These are phyloP conservation scores for Xylocopa sonorina DNA, from an alignment of 1,140 invertebrate species.

Conservation along the genomic window DNA sequence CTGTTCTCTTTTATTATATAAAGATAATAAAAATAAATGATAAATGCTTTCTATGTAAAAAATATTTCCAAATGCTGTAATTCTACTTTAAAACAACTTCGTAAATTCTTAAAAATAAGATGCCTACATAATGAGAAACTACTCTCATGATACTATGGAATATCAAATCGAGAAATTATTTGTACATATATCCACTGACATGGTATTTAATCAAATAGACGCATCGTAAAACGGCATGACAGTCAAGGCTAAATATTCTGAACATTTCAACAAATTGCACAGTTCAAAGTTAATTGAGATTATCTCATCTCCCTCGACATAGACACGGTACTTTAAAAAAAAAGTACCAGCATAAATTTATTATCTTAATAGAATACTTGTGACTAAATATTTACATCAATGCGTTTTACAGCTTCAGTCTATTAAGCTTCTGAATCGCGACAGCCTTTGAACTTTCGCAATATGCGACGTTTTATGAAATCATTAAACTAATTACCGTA, in stretches of 20 bases:
- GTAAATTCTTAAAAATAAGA: neutral
- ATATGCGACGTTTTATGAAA: slow-evolving; percentile 41
- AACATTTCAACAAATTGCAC: slow-evolving; percentile 72
- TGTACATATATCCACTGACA: slow-evolving; percentile 41
- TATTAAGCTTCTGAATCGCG: slow-evolving; percentile 70
- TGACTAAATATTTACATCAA: slow-evolving; percentile 76
- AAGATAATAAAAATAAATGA: slow-evolving; percentile 22
- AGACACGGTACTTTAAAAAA: slow-evolving; percentile 21
- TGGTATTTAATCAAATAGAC: slow-evolving; percentile 59
- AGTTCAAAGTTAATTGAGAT: slow-evolving; percentile 61
- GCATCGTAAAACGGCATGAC: slow-evolving; percentile 62
- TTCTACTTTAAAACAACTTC: neutral
- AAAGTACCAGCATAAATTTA: slow-evolving; percentile 44
- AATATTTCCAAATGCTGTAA: slow-evolving; percentile 1
- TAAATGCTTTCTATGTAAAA: slow-evolving; percentile 12
- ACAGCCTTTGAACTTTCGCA: slow-evolving; percentile 60
- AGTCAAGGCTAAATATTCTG: slow-evolving; percentile 64
- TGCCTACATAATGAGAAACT: neutral
- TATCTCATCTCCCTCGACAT: slow-evolving; percentile 32
- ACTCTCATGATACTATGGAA: slow-evolving; percentile 16
- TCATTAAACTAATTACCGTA: slow-evolving; percentile 38
- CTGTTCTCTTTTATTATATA: neutral
- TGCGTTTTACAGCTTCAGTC: slow-evolving; percentile 77
- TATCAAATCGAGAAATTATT: slow-evolving; percentile 52
- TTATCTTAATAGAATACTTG: slow-evolving; percentile 69